Percentiles rank a stretch among this genome's conserved stretches.
Evolutionary conservation across 1,140 invertebrate species (phyloP).

Genomic region (Drosophila pallidifrons): DNA sequence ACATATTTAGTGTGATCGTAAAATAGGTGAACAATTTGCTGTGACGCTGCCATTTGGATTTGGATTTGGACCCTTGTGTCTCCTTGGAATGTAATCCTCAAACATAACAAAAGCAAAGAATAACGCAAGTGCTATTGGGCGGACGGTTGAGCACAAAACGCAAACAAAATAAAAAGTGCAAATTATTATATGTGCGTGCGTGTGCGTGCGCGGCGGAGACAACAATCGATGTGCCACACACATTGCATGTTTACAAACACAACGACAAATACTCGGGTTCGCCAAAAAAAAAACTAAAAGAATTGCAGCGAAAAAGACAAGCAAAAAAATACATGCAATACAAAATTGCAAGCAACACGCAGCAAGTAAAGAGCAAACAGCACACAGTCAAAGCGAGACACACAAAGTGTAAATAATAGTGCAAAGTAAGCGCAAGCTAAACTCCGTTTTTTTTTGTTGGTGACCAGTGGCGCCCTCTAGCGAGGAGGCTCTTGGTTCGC

Average conservation of each 20-base stretch:
- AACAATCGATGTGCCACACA: slow-evolving; percentile 55
- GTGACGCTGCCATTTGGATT: slow-evolving; percentile 58
- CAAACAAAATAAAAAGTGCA: slow-evolving; percentile 24
- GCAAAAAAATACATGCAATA: slow-evolving; percentile 14
- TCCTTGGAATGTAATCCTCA: slow-evolving; percentile 35
- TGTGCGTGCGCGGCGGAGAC: slow-evolving; percentile 44
- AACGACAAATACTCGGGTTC: slow-evolving; percentile 36
- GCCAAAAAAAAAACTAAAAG: slow-evolving; percentile 29
- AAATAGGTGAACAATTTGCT: slow-evolving; percentile 56
- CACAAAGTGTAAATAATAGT: too few species aligned
- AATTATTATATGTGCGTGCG: slow-evolving; percentile 12
- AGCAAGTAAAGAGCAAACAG: not conserved
- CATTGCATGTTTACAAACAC: slow-evolving; percentile 59
- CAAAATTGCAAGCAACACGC: slow-evolving; percentile 2
- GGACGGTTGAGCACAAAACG: not conserved
- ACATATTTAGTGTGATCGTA: slow-evolving; percentile 52
- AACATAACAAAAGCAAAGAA: slow-evolving; percentile 32
- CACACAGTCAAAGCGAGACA: too few species aligned
- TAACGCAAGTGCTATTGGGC: slow-evolving; percentile 8
- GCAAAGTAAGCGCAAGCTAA: too few species aligned
- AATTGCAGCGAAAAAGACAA: slow-evolving; percentile 22
- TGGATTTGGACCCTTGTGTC: slow-evolving; percentile 42
- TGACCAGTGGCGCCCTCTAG: not conserved
- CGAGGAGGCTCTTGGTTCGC: not conserved
- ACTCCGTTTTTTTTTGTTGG: not conserved